Conservation (phyloP, 2,113 vertebrate species). For the Bothrops jararaca region DNA sequence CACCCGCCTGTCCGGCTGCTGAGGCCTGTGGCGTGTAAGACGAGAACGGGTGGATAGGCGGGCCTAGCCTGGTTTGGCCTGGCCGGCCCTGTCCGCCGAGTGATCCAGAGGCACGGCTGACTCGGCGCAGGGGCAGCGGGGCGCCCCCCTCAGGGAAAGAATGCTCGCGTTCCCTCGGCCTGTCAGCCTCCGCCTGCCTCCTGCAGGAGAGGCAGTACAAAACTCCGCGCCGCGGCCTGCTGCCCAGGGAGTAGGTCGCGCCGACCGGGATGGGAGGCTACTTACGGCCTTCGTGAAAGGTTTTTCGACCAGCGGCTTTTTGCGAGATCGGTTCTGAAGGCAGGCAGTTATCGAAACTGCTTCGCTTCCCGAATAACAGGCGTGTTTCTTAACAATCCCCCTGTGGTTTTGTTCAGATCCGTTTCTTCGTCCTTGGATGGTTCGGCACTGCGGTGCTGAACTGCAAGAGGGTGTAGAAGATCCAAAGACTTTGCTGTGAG, state of each 20-base stretch:
- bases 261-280: conserved; percentile 4
- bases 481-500: background rate
- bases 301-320: conserved; percentile 60
- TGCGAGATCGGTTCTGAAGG: background rate
- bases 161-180: background rate
- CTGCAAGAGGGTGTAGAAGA: background rate
- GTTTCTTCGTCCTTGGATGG: background rate
- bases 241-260: conserved; percentile 18
- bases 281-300: conserved; percentile 40
- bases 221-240: background rate
- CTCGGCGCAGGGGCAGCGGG: conserved; percentile 19
- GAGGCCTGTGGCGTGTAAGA: conserved; percentile 11
- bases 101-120: conserved; percentile 15
- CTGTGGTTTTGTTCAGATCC: background rate
- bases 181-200: background rate
- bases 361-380: background rate
- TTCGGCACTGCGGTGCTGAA: background rate
- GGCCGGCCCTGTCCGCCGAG: background rate
- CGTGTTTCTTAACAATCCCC: background rate
- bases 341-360: background rate
- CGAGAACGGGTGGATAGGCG: conserved; percentile 8
- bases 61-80: background rate
- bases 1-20: conserved; percentile 2
- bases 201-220: background rate
- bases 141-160: background rate